Base-by-base conservation (phyloP, 2,888 invertebrate species). In the Lycophotia porphyrea region DNA sequence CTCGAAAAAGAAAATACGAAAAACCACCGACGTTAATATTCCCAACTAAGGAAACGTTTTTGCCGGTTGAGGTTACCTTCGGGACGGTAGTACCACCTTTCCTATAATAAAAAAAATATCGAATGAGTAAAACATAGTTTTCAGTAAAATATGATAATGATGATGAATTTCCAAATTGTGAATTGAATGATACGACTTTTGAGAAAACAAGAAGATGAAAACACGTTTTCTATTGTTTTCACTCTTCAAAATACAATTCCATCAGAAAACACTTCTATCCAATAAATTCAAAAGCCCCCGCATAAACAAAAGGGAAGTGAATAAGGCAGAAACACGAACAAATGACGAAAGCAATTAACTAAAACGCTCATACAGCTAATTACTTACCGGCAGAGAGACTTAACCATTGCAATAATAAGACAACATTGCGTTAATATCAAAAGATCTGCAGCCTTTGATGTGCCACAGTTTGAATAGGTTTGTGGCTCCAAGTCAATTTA, bases 361-460 rank as follows among this genome's bases (percentile, higher is more conserved):
- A 58, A 64, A 61, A 61, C 55, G 64, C 18, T 39, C 24, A 36
- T 34, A 42, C 15, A 31, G 15, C 61, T 73, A 81, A 67, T 74
- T 42, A 73, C 44, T 58, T 52, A 64, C 34, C 13, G 5, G 27
- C 34, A 39, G 1, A 44, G 52, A 34, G n/a, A 52, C 34, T 42
- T 27, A 60, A 64, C 70, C 71, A 63, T 63, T 73, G 52, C 60
- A 77, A 71, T 71, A 64, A 60, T 21, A 74, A 60, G 52, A 68
- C 52, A 71, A 71, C 47, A 68, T 44, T 44, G 42, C 27, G 13
- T 24, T 21, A n/a, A 47, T 47, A 71, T 77, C 67, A 76, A 82
- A 71, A 74, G 82, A 82, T 71, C n/a, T n/a, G 31, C 9, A 11
- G 11, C 65, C 36, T 74, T 80, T 80, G 65, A 80, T 73, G 39